Base-by-base conservation (phyloP, 2,113 vertebrate species). In the Pongo abelii region DNA sequence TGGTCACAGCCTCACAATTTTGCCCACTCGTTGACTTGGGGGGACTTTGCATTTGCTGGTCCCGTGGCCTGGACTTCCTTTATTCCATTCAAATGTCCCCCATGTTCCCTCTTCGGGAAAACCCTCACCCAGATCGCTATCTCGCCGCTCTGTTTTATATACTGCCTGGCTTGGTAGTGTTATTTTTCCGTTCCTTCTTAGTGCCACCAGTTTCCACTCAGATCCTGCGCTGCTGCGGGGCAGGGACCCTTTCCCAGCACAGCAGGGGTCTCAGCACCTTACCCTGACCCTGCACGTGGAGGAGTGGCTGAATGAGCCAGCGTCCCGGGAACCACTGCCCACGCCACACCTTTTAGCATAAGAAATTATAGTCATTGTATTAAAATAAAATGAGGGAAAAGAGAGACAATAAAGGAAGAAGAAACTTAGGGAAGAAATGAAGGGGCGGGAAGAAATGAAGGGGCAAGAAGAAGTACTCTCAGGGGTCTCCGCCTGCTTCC, bases 401-500 rank as follows among this genome's bases (percentile, higher is more conserved):
- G 12, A 78, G 69, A 75, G 43, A 16, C 2, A 6, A 43, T 9
- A 43, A 35, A 7, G 32, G 9, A 0, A 43, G n/a, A 32, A 17
- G 6, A 69, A 5, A 1, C 13, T 13, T 4, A 6, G 16, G 17
- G 6, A 11, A 20, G 3, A 0, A 0, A 48, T 18, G 23, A 32
- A 50, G 30, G 35, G 35, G 16, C 13, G 17, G 16, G 40, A 46
- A 46, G 52, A 55, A 0, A n/a, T 18, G 23, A 32, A 50, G 30
- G 35, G 35, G 16, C 13, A 22, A 20, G 40, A 46, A 46, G 52
- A 55, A 0, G 35, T 9, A 32, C 9, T 40, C 8, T 5, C 2
- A 0, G 10, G n/a, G 27, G 4, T 3, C 43, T n/a, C 32, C 0
- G 4, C 6, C 0, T 14, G 38, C 55, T 25, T 23, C 14, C 50